Evolutionary conservation across 2,113 vertebrate species (phyloP).

Genomic region (Neofelis nebulosa): DNA sequence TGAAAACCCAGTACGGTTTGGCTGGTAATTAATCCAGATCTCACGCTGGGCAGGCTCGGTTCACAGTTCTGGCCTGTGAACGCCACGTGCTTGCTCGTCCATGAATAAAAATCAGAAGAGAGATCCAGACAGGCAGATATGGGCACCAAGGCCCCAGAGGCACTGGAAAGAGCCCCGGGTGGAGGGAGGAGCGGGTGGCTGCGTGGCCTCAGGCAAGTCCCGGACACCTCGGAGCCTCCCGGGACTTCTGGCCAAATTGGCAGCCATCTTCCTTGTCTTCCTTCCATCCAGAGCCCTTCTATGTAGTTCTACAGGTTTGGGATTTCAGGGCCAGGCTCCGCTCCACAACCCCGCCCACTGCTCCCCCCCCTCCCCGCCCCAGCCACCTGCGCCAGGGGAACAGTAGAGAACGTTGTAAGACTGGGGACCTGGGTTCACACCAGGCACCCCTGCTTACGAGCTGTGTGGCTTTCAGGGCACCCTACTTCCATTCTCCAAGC

Average conservation of each 20-base stretch:
- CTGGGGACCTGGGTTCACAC: not conserved
- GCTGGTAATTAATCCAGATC: constrained; percentile 70
- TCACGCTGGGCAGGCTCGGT: constrained; percentile 60
- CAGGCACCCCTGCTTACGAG: no score
- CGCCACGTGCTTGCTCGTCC: not conserved
- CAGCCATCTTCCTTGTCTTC: not conserved
- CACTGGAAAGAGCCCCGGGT: not conserved
- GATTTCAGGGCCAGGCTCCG: not conserved
- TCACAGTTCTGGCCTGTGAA: constrained; percentile 37
- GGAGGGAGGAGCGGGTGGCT: not conserved
- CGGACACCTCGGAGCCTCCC: not conserved
- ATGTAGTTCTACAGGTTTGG: not conserved
- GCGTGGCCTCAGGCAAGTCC: not conserved
- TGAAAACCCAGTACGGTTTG: constrained; percentile 67
- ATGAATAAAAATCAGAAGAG: constrained; percentile 15
- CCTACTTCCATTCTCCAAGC: not conserved
- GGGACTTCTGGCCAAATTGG: not conserved
- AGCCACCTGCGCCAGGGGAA: not conserved
- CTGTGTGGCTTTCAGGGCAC: not conserved
- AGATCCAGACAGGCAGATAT: constrained; percentile 54
- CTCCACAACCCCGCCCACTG: no score
- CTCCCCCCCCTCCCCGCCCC: not conserved
- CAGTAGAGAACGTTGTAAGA: accelerated
- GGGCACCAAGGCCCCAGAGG: not conserved
- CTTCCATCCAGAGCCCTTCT: not conserved